Conservation (phyloP, 2,797 vertebrate genomes). For the Catamblyrhynchus diadema region DNA sequence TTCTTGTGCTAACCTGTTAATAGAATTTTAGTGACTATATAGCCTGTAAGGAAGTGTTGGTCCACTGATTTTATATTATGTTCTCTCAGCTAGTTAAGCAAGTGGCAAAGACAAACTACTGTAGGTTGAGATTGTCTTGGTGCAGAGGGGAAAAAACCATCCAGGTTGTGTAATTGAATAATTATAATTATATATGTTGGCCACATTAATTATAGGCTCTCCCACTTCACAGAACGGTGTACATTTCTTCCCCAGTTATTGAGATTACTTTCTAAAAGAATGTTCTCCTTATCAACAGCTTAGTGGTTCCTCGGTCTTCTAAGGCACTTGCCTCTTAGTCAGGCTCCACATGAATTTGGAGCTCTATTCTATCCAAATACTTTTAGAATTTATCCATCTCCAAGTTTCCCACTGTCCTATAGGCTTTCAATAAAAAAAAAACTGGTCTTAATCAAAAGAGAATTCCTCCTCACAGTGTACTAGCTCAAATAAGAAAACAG, state of each 20-base stretch:
- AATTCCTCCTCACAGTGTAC: background rate
- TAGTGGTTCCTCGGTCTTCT: background rate
- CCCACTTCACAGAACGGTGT: background rate
- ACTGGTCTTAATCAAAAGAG: background rate
- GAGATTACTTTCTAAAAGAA: background rate
- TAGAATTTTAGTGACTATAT: background rate
- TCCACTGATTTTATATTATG: background rate
- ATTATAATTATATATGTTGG: background rate
- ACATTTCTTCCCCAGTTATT: background rate
- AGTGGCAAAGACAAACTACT: background rate
- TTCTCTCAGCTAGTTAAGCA: background rate
- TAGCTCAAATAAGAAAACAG: background rate
- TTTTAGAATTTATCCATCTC: background rate
- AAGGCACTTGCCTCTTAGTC: background rate
- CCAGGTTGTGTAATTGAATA: background rate
- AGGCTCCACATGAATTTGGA: background rate
- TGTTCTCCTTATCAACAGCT: background rate
- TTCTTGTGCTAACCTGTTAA: background rate
- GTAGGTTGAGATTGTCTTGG: background rate
- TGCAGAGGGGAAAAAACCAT: background rate
- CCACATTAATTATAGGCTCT: background rate
- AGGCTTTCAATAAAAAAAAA: background rate
- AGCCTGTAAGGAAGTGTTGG: background rate
- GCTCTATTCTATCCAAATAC: background rate
- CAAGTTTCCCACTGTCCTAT: background rate